These are phyloP conservation scores for Chesias legatella DNA, from an alignment of 2,888 invertebrate species.

Conservation along the genomic window DNA sequence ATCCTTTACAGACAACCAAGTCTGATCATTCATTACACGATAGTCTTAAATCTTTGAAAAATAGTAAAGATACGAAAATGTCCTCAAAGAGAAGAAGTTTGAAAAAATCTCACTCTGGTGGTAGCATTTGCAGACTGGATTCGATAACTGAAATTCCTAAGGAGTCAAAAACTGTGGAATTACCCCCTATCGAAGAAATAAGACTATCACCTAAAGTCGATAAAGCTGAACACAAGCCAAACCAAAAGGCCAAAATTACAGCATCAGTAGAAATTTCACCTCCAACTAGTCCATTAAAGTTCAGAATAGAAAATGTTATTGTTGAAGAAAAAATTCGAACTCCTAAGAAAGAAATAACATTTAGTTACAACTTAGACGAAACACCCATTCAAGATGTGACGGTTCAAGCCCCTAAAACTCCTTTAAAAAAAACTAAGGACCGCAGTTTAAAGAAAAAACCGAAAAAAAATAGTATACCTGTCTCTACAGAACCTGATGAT, in stretches of 20 bases:
- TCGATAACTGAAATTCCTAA: slow-evolving; percentile 70
- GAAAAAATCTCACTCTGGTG: slow-evolving; percentile 68
- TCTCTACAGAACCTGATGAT: slow-evolving; percentile 64
- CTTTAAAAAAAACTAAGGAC: slow-evolving; percentile 30
- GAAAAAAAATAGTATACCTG: slow-evolving; percentile 34
- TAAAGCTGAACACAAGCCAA: slow-evolving; percentile 43
- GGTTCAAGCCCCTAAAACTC: slow-evolving; percentile 23
- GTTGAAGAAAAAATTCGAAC: slow-evolving; percentile 77
- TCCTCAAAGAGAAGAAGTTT: slow-evolving; percentile 55
- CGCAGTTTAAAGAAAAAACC: slow-evolving; percentile 39
- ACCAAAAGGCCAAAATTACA: slow-evolving; percentile 78
- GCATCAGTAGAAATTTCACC: slow-evolving; percentile 75
- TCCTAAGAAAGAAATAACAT: slow-evolving; percentile 63
- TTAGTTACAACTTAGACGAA: slow-evolving; percentile 53
- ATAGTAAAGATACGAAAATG: slow-evolving; percentile 33
- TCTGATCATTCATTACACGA: slow-evolving; percentile 71
- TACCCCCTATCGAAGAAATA: slow-evolving; percentile 73
- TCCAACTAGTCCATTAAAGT: slow-evolving; percentile 71
- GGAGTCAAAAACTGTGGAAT: slow-evolving; percentile 38
- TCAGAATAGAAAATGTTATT: slow-evolving; percentile 77
- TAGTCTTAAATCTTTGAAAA: slow-evolving; percentile 47
- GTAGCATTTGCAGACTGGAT: slow-evolving; percentile 64
- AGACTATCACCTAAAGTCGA: slow-evolving; percentile 46
- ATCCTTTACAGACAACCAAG: slow-evolving; percentile 62
- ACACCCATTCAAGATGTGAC: slow-evolving; percentile 24